Conservation (phyloP, 2,113 vertebrate genomes). For the Telmatochromis bifrenatus region DNA sequence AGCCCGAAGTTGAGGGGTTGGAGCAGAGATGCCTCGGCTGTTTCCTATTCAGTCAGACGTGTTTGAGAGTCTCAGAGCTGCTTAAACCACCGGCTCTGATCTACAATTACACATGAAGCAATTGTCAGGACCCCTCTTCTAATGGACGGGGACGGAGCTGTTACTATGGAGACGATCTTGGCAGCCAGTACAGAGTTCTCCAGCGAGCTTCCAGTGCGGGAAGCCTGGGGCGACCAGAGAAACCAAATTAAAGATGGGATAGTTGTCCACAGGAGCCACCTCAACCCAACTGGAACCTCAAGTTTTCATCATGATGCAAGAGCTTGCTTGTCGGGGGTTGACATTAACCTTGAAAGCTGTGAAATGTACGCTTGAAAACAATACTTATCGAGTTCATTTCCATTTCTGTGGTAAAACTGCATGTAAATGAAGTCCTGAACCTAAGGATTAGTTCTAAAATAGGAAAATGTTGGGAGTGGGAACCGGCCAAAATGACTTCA, state of each 20-base stretch:
- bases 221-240: neutral
- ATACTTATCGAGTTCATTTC: neutral
- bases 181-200: constrained; percentile 5
- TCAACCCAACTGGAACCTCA: neutral
- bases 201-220: constrained; percentile 15
- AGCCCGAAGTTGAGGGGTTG: constrained; percentile 30
- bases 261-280: neutral
- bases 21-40: neutral
- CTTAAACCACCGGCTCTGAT: constrained; percentile 38
- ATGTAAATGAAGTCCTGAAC: neutral
- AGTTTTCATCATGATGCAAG: neutral
- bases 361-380: neutral
- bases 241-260: constrained; percentile 9
- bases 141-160: neutral
- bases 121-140: constrained; percentile 22
- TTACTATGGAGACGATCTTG: constrained; percentile 18
- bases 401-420: neutral
- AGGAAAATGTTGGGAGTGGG: neutral
- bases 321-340: neutral
- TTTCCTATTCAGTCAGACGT: constrained; percentile 34
- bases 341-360: neutral
- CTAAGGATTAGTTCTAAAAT: neutral
- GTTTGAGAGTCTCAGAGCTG: neutral
- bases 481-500: neutral
- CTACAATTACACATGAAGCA: constrained; percentile 27